Conservation (phyloP, 2,797 vertebrate genomes). For the Propithecus perrieri region DNA sequence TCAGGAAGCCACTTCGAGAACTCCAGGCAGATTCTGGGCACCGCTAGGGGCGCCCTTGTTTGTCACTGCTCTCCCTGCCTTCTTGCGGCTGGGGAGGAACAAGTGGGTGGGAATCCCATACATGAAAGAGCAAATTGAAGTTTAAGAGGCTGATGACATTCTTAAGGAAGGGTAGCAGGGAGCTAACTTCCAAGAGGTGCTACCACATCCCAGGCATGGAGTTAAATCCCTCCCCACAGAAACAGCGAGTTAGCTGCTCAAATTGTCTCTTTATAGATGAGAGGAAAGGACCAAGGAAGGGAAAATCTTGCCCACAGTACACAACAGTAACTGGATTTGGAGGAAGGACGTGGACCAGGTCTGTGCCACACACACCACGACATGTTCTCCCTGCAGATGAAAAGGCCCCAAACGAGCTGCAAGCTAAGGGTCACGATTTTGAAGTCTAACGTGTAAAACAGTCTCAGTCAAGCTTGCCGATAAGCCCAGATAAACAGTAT, state of each 20-base stretch:
- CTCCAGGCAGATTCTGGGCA: rapidly evolving
- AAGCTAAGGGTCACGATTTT: rapidly evolving
- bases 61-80: neutral
- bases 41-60: neutral
- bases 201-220: rapidly evolving
- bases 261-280: neutral
- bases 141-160: too few relatives aligned
- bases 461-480: rapidly evolving
- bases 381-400: rapidly evolving
- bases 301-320: neutral
- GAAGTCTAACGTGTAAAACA: too few relatives aligned
- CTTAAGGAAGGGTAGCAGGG: rapidly evolving
- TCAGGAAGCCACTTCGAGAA: rapidly evolving
- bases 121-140: neutral
- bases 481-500: rapidly evolving
- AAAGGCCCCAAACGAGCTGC: rapidly evolving
- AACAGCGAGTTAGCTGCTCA: too few relatives aligned
- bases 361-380: neutral
- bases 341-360: rapidly evolving
- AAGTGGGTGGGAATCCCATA: too few relatives aligned
- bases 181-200: rapidly evolving
- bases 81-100: rapidly evolving
- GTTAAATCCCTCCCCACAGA: neutral
- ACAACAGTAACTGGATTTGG: neutral
- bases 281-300: too few relatives aligned